Base-by-base conservation (phyloP, 2,888 invertebrate species). In the Lycocerus yunnanus region DNA sequence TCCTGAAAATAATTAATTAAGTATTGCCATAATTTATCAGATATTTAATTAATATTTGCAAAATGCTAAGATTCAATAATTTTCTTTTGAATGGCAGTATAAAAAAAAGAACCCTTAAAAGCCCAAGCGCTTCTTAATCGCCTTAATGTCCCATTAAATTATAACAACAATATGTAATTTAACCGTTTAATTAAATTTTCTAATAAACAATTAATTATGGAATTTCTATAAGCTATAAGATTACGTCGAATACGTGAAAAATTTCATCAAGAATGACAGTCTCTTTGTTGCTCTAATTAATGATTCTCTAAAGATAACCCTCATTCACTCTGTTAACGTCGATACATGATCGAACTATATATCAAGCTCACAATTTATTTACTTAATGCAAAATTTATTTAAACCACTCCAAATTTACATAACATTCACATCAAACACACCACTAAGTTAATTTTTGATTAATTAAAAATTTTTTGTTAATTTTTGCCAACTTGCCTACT, bases 171-270 rank as follows among this genome's bases (percentile, higher is more conserved):
- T 43, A n/a, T n/a, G 43, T 43, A 43, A 43, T 43, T 43, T 43
- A 43, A 43, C n/a, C 43, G 43, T 43, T 43, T 43, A 43, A 43
- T 43, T 43, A 43, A 43, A 43, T 43, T 43, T 43, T 43, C 43
- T 43, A 43, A 43, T 43, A 43, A 43, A 43, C 43, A 43, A 43
- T 43, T 43, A 43, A 43, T 43, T 43, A 43, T 43, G 43, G 43
- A 43, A 43, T 43, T 43, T 43, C 43, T 43, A 43, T 43, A 43
- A 43, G 43, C 43, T 43, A 43, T 43, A 43, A 63, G 61, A 63
- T 63, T 18, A 63, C 61, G 20, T 20, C 20, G 61, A 63, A 63
- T 63, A 63, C 61, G 61, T 63, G 61, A 63, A 63, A 63, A 63
- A 63, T 63, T 20, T 63, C 16, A 63, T 18, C 61, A 20, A n/a